Evolutionary conservation across 2,113 vertebrate genomes (phyloP).

Genomic region (Tenebrosternarchus preto): DNA sequence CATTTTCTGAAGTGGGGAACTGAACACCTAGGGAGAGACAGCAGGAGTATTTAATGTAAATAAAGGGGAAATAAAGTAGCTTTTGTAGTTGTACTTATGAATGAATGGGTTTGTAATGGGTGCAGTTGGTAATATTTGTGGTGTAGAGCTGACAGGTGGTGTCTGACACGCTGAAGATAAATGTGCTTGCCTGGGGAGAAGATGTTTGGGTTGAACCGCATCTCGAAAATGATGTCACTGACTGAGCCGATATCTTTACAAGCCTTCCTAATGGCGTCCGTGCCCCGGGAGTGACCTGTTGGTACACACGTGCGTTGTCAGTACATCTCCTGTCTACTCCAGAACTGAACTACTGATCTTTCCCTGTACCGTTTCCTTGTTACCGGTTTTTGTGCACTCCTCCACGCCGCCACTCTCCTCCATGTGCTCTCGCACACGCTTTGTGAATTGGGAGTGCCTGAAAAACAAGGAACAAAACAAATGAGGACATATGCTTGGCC

Average conservation of each 20-base stretch:
- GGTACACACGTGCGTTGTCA: slow-evolving; percentile 4
- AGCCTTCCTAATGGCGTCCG: slow-evolving; percentile 67
- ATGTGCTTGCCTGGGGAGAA: slow-evolving; percentile 73
- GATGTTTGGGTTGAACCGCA: slow-evolving; percentile 78
- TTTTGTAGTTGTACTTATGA: neutral
- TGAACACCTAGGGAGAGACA: slow-evolving; percentile 66
- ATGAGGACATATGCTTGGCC: neutral
- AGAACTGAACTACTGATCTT: neutral
- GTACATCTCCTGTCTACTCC: neutral
- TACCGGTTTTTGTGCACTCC: slow-evolving; percentile 69
- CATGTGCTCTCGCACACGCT: slow-evolving; percentile 67
- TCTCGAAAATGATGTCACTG: slow-evolving; percentile 80
- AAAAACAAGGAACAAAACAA: neutral
- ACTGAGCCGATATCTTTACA: slow-evolving; percentile 78
- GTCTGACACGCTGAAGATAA: neutral
- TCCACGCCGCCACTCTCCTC: slow-evolving; percentile 70
- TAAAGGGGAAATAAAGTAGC: neutral
- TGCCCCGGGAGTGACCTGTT: slow-evolving; percentile 67
- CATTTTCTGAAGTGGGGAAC: slow-evolving; percentile 68
- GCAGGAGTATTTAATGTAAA: neutral
- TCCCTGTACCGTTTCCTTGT: neutral
- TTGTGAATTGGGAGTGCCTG: slow-evolving; percentile 74
- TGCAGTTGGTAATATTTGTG: neutral
- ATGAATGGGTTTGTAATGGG: neutral
- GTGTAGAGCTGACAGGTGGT: neutral